Percentiles rank a stretch among this genome's conserved stretches.
Evolutionary conservation across 2,888 invertebrate species (phyloP).

Genomic region (Agelastica alni): DNA sequence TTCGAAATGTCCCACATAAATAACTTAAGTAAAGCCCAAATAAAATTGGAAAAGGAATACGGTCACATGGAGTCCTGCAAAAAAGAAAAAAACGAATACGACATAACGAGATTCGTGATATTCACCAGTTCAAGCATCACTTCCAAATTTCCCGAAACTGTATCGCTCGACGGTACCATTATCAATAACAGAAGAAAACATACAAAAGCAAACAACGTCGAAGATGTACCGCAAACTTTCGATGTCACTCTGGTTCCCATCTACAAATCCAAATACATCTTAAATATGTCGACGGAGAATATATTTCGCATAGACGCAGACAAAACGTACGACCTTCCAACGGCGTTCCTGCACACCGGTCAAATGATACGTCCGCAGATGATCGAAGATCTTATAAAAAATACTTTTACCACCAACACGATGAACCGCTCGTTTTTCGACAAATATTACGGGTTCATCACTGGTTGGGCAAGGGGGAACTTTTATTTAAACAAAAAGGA

Average conservation of each 20-base stretch:
- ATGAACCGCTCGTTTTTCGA: constrained; percentile 14
- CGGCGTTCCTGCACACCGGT: constrained; percentile 33
- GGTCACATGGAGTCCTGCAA: too few species aligned
- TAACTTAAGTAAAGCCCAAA: constrained; percentile 26
- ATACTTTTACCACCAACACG: constrained; percentile 10
- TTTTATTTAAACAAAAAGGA: constrained; percentile 39
- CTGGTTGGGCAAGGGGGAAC: constrained; percentile 39
- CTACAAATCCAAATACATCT: constrained; percentile 21
- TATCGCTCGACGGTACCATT: neutral
- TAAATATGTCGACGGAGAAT: constrained; percentile 29
- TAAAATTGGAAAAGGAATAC: constrained; percentile 30
- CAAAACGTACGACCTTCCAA: constrained; percentile 28
- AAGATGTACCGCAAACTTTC: neutral
- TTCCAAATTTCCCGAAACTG: constrained; percentile 18
- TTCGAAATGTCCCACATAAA: constrained; percentile 18
- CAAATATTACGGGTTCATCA: constrained; percentile 33
- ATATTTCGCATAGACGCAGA: constrained; percentile 22
- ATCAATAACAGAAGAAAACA: constrained; percentile 16
- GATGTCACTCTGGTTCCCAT: constrained; percentile 6
- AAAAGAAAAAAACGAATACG: too few species aligned
- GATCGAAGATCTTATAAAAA: constrained; percentile 30
- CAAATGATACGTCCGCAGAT: constrained; percentile 26
- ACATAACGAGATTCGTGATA: constrained; percentile 30
- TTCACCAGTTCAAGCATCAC: constrained; percentile 26
- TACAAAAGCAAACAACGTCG: too few species aligned